Base-by-base conservation (phyloP, 2,797 vertebrate genomes). In the Pipistrellus nathusii region DNA sequence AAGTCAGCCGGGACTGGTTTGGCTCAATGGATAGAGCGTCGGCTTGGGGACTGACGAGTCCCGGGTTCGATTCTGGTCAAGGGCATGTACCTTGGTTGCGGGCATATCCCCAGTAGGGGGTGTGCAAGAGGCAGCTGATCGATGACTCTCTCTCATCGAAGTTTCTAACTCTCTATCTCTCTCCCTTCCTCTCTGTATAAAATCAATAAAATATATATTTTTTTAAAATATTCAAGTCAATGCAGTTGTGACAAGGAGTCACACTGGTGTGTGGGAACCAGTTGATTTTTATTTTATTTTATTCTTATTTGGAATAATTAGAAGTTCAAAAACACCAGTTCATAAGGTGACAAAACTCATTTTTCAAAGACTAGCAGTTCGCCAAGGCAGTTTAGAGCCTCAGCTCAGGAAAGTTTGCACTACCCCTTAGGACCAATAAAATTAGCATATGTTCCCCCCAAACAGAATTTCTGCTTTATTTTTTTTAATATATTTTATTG, bases 201-300 rank as follows among this genome's bases (percentile, higher is more conserved):
- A n/a, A n/a, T n/a, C n/a, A n/a, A n/a, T n/a, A n/a, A n/a, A n/a
- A n/a, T n/a, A n/a, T n/a, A n/a, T n/a, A n/a, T n/a, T n/a, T n/a
- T n/a, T n/a, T n/a, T n/a, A 96, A 94, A 96, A 90, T 85, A 85
- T 92, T 92, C 76, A 75, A 93, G 68, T 53, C 72, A 85, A 38
- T 80, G 10, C 55, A 88, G 64, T n/a, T 84, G 80, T 85, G 82
- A 92, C 46, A 90, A 95, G 53, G 92, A 38, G 64, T 48, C 44
- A 71, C 46, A n/a, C 30, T n/a, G 68, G 76, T 89, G 68, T 13
- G 8, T 44, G 14, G 51, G 20, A 88, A 35, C 46, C 71, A 71
- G 21, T 78, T 53, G 44, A 46, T 46, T 86, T 68, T 90, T 75
- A 75, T 93, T 88, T 91, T 38, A 44, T 91, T 82, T 75, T 76